These are phyloP conservation scores for Notarius quadriscutis DNA, from an alignment of 2,113 vertebrate species.

Conservation along the genomic window DNA sequence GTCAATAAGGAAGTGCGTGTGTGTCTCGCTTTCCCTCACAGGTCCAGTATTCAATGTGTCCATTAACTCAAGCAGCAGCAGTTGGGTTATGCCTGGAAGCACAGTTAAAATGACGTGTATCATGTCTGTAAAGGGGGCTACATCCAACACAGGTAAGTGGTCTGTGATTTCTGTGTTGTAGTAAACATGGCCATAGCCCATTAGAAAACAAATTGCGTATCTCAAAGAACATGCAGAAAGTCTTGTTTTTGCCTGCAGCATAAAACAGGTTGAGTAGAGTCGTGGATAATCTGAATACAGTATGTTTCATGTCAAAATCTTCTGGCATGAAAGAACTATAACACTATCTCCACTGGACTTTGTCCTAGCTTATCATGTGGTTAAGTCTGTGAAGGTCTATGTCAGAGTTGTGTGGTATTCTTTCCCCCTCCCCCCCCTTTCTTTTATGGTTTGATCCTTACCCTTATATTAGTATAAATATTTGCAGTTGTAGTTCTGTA, in stretches of 20 bases:
- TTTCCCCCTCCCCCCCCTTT: background rate
- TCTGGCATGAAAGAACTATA: background rate
- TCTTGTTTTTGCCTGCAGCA: background rate
- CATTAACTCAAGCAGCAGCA: constrained; percentile 74
- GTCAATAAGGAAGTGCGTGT: constrained; percentile 16
- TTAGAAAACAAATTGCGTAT: background rate
- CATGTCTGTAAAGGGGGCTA: constrained; percentile 66
- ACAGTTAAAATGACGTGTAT: constrained; percentile 78
- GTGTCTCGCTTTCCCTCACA: constrained; percentile 44
- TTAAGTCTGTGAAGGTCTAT: too few species aligned
- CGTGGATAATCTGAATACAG: background rate
- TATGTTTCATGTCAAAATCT: background rate
- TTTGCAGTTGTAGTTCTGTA: background rate
- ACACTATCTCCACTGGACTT: background rate
- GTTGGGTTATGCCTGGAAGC: constrained; percentile 72
- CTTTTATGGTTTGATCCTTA: background rate
- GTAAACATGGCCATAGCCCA: background rate
- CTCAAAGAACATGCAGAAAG: background rate
- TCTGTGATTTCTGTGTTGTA: background rate
- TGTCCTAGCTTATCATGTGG: background rate
- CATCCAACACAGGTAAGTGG: constrained; percentile 74
- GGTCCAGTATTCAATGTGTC: constrained; percentile 82
- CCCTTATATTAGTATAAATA: background rate
- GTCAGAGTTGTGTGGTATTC: background rate
- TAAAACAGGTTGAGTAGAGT: background rate